Percentiles rank a stretch among this genome's conserved stretches.
phyloP scores from a whole-genome alignment of 53 echinoderm and acorn worm genomes.

The Pentamera pediparva region DNA sequence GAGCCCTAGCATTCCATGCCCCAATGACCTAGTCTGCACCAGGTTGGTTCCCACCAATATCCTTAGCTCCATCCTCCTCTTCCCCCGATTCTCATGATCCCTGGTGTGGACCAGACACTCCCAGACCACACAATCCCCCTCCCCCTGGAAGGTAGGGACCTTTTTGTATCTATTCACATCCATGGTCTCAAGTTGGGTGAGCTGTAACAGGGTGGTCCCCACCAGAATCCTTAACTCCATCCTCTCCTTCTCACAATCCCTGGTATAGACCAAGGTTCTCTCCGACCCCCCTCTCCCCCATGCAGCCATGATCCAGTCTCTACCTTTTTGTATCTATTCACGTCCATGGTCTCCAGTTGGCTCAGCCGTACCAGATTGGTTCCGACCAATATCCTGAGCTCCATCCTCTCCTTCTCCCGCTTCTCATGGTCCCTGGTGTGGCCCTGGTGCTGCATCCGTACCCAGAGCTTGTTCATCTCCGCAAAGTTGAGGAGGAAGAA shows the following conservation, averaged over 20 bases:
- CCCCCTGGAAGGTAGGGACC: too few relatives aligned
- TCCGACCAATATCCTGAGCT: constrained; percentile 89
- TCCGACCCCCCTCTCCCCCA: too few relatives aligned
- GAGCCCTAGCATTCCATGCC: constrained; percentile 90
- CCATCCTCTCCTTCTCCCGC: constrained; percentile 91
- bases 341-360: constrained; percentile 88
- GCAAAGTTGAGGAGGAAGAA: constrained; percentile 99
- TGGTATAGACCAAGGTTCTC: too few relatives aligned
- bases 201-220: too few relatives aligned
- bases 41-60: too few relatives aligned
- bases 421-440: constrained; percentile 90
- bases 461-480: constrained; percentile 99
- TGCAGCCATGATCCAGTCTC: too few relatives aligned
- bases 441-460: constrained; percentile 96
- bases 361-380: constrained; percentile 95
- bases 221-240: too few relatives aligned
- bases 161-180: constrained; percentile 82
- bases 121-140: too few relatives aligned
- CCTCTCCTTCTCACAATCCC: too few relatives aligned
- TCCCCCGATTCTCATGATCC: too few relatives aligned
- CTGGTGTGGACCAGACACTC: too few relatives aligned
- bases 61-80: too few relatives aligned
- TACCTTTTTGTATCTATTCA: constrained; percentile 88
- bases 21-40: constrained; percentile 94
- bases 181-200: constrained; percentile 91